These are phyloP conservation scores for Sander lucioperca DNA, from an alignment of 2,113 vertebrate genomes.

Conservation along the genomic window DNA sequence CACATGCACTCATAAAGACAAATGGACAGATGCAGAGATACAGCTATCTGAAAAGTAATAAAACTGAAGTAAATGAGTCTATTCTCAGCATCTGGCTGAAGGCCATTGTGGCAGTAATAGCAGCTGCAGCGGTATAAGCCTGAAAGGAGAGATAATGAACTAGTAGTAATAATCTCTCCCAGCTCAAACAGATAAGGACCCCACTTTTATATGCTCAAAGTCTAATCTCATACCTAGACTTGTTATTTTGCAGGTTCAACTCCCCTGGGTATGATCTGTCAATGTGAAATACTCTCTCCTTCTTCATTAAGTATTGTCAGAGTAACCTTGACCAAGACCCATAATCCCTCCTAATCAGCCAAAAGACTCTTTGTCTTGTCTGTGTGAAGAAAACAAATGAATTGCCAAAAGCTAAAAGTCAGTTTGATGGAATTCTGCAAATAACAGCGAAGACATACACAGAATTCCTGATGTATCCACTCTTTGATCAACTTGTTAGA, in stretches of 20 bases:
- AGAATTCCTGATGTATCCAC: background rate
- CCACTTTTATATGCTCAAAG: slow-evolving; percentile 50
- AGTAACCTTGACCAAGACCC: background rate
- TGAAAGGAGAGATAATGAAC: slow-evolving; percentile 70
- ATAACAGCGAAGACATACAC: background rate
- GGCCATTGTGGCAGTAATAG: slow-evolving; percentile 65
- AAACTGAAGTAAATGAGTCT: slow-evolving; percentile 78
- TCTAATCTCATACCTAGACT: slow-evolving; percentile 35
- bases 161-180: slow-evolving; percentile 66
- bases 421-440: background rate
- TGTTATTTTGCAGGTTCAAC: slow-evolving; percentile 57
- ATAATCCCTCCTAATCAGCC: background rate
- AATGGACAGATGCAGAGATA: slow-evolving; percentile 68
- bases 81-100: slow-evolving; percentile 56
- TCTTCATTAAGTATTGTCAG: background rate
- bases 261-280: slow-evolving; percentile 24
- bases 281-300: slow-evolving; percentile 16
- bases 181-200: slow-evolving; percentile 63
- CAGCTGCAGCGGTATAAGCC: slow-evolving; percentile 56
- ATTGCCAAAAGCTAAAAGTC: background rate
- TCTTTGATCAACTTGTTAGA: background rate
- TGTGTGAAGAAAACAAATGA: slow-evolving; percentile 19
- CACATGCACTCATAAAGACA: slow-evolving; percentile 46
- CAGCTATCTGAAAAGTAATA: slow-evolving; percentile 78
- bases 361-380: background rate